Percentiles rank a stretch among this genome's conserved stretches.
Evolutionary conservation across 2,113 vertebrate species (phyloP).

Genomic region (Trichomycterus rosablanca): DNA sequence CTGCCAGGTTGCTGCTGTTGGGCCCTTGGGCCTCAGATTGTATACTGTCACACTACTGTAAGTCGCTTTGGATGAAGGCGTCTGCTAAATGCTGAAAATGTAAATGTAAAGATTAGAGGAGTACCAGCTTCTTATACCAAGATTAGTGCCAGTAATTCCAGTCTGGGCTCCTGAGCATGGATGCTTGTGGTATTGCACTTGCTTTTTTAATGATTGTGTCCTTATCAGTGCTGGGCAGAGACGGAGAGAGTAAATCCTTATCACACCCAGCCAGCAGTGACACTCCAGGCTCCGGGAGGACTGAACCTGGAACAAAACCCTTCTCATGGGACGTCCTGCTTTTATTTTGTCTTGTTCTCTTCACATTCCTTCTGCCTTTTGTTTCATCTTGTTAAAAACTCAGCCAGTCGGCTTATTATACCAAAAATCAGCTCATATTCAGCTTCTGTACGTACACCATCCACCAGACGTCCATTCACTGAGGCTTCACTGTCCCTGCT

Average conservation of each 20-base stretch:
- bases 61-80: too few species aligned
- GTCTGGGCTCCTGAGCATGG: constrained; percentile 52
- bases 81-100: too few species aligned
- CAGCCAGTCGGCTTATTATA: neutral
- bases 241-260: constrained; percentile 77
- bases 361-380: constrained; percentile 27
- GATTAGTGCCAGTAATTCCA: too few species aligned
- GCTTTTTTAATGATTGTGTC: constrained; percentile 65
- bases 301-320: constrained; percentile 67
- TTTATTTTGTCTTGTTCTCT: neutral
- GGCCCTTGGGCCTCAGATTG: too few species aligned
- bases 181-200: constrained; percentile 56
- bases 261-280: constrained; percentile 78
- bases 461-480: neutral
- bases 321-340: constrained; percentile 52
- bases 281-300: constrained; percentile 72
- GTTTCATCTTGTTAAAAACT: constrained; percentile 12
- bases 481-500: constrained; percentile 12
- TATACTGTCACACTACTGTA: too few species aligned
- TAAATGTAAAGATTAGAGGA: too few species aligned
- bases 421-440: constrained; percentile 12
- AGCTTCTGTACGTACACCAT: neutral
- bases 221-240: constrained; percentile 88
- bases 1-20: too few species aligned
- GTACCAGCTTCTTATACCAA: too few species aligned